phyloP scores from a whole-genome alignment of 2,888 invertebrate species.

The Agrypnus murinus region DNA sequence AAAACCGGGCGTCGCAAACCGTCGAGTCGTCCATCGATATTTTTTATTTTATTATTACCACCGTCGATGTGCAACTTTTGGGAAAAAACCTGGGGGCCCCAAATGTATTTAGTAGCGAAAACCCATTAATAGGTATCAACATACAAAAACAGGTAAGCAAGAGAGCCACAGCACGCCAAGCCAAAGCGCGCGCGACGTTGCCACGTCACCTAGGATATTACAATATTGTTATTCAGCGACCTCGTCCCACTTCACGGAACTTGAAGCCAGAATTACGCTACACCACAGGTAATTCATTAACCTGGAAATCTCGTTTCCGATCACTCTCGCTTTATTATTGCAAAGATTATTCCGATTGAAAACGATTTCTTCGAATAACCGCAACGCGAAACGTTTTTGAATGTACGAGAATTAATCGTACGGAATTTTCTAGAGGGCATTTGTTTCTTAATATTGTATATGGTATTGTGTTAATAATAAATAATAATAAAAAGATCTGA shows the following conservation, averaged over 20 bases:
- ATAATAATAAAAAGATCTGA: neutral
- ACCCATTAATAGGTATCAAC: conserved; percentile 29
- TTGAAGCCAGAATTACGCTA: conserved; percentile 66
- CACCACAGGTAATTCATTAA: conserved; percentile 47
- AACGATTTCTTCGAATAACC: conserved; percentile 8
- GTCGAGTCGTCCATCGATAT: no score
- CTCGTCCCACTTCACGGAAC: conserved; percentile 71
- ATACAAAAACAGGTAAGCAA: conserved; percentile 37
- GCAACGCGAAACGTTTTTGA: neutral
- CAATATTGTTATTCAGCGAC: conserved; percentile 68
- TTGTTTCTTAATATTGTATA: no score
- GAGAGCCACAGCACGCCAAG: conserved; percentile 8
- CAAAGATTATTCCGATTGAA: neutral
- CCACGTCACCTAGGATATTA: conserved; percentile 64
- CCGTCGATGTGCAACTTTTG: no score
- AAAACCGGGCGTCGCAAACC: no score
- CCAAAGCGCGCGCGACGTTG: conserved; percentile 58
- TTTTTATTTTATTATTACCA: no score
- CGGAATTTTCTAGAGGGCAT: no score
- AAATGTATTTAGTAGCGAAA: neutral
- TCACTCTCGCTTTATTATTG: conserved; percentile 7
- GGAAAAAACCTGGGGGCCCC: conserved; percentile 25
- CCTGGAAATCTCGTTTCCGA: conserved; percentile 43
- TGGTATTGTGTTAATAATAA: neutral
- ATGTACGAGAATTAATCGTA: no score